A percentile compares a stretch with the other conserved stretches of the same genome.
These are phyloP conservation scores for Antheraea mylitta DNA, from an alignment of 1,140 invertebrate species.

Conservation along the genomic window DNA sequence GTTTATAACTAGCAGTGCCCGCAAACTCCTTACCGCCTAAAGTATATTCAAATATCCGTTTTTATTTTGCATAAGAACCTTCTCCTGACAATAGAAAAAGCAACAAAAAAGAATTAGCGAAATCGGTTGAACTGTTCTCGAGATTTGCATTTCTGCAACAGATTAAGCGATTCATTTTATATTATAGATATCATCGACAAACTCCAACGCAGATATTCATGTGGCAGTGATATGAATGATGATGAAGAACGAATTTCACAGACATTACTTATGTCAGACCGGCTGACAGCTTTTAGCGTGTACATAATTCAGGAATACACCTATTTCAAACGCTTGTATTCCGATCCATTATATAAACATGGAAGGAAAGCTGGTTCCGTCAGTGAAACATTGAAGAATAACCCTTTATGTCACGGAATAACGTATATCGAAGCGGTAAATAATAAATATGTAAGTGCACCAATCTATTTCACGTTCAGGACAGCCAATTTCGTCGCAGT, in stretches of 20 bases:
- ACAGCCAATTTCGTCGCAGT: constrained; percentile 45
- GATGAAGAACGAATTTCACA: background rate
- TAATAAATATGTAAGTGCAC: constrained; percentile 21
- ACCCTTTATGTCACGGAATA: constrained; percentile 9
- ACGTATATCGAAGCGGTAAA: constrained; percentile 17
- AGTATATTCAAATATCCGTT: too few relatives aligned
- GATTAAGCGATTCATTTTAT: too few relatives aligned
- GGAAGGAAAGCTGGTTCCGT: background rate
- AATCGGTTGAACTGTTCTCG: too few relatives aligned
- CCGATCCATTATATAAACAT: constrained; percentile 7
- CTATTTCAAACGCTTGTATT: constrained; percentile 14
- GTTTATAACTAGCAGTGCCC: too few relatives aligned
- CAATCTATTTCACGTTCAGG: constrained; percentile 38
- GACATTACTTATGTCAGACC: background rate
- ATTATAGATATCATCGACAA: too few relatives aligned
- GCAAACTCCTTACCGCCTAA: too few relatives aligned
- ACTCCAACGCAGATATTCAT: too few relatives aligned
- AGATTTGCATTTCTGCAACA: too few relatives aligned
- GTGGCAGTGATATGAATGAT: background rate
- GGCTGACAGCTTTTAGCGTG: constrained; percentile 6
- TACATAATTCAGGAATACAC: constrained; percentile 2
- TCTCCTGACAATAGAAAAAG: too few relatives aligned
- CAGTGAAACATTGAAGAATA: constrained; percentile 15
- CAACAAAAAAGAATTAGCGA: too few relatives aligned
- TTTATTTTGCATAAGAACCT: too few relatives aligned